phyloP scores from a whole-genome alignment of 2,113 vertebrate genomes.

The Larimichthys polyactis region DNA sequence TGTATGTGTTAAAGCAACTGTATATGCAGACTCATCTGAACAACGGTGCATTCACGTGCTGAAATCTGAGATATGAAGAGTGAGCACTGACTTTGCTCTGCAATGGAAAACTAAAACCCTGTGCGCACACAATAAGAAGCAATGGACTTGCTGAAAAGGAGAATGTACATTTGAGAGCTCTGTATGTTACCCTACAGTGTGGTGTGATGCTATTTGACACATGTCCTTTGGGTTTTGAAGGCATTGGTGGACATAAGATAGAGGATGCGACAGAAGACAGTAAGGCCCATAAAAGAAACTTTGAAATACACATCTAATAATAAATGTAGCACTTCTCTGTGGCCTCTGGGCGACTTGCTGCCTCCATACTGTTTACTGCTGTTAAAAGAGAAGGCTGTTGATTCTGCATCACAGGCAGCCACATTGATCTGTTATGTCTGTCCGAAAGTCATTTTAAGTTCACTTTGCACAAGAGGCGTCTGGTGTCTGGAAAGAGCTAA shows the following conservation, averaged over 20 bases:
- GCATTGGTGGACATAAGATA: no score
- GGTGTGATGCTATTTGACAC: background rate
- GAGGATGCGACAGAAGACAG: background rate
- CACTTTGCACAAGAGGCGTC: background rate
- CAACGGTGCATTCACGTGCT: background rate
- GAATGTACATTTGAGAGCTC: constrained; percentile 5
- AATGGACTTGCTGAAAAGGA: background rate
- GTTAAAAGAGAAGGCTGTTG: background rate
- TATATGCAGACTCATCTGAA: constrained; percentile 1
- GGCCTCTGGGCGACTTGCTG: background rate
- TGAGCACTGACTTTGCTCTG: constrained; percentile 1
- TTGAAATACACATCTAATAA: background rate
- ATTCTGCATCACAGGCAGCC: background rate
- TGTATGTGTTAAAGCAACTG: no score
- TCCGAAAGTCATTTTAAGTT: background rate
- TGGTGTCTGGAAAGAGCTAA: background rate
- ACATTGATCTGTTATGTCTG: constrained; percentile 17
- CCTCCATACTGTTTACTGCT: background rate
- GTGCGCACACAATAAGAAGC: background rate
- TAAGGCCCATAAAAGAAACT: background rate
- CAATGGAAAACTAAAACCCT: background rate
- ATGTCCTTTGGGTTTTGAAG: background rate
- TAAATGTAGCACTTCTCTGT: background rate
- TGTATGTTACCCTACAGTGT: background rate
- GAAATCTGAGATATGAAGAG: background rate